These are phyloP conservation scores for Apamea crenata DNA, from an alignment of 2,888 invertebrate species.

Conservation along the genomic window DNA sequence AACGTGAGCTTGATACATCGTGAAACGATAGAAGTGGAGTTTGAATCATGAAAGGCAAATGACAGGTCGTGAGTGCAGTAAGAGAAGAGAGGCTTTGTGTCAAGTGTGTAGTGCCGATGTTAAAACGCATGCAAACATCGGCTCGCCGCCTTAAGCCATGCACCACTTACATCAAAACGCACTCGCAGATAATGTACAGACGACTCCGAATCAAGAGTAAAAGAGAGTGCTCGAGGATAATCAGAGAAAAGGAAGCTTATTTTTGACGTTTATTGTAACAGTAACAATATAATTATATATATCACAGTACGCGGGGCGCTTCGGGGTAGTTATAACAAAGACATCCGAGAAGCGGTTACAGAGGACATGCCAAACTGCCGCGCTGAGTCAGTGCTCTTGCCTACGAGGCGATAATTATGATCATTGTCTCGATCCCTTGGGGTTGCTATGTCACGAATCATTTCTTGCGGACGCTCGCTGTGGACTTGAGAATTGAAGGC, in stretches of 20 bases:
- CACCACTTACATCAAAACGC: slow-evolving; percentile 86
- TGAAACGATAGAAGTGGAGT: slow-evolving; percentile 72
- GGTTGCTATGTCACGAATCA: slow-evolving; percentile 76
- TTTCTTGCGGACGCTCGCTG: slow-evolving; percentile 89
- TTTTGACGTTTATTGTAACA: slow-evolving; percentile 89
- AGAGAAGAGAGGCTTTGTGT: slow-evolving; percentile 69
- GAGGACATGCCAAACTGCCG: slow-evolving; percentile 77
- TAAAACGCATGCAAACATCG: slow-evolving; percentile 85
- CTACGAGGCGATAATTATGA: slow-evolving; percentile 75
- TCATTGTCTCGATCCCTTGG: slow-evolving; percentile 76
- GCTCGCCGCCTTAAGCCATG: slow-evolving; percentile 88
- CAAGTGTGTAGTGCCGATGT: slow-evolving; percentile 75
- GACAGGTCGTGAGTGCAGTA: slow-evolving; percentile 75
- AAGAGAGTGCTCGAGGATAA: slow-evolving; percentile 81
- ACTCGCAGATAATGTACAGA: slow-evolving; percentile 77
- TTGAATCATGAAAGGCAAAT: slow-evolving; percentile 69
- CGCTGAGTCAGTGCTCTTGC: slow-evolving; percentile 81
- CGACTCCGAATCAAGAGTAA: slow-evolving; percentile 77
- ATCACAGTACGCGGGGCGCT: slow-evolving; percentile 91
- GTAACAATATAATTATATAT: slow-evolving; percentile 87
- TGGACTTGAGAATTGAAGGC: slow-evolving; percentile 88
- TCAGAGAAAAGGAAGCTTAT: slow-evolving; percentile 80
- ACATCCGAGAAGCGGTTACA: slow-evolving; percentile 82
- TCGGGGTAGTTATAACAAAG: slow-evolving; percentile 83
- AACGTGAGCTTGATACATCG: slow-evolving; percentile 69